Evolutionary conservation across 2,888 invertebrate genomes (phyloP).

Genomic region (Phengaris arion): DNA sequence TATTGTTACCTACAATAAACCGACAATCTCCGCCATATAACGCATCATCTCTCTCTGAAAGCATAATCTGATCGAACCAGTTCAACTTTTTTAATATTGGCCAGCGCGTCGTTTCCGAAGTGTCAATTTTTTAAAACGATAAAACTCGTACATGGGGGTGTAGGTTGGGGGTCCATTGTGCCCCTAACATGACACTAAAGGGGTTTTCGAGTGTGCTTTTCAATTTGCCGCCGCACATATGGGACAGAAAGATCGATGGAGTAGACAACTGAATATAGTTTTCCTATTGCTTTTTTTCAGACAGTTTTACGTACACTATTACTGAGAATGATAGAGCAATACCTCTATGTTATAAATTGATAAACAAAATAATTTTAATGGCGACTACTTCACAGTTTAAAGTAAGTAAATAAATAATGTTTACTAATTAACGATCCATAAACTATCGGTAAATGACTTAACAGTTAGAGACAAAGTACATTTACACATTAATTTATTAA

Average conservation of each 20-base stretch:
- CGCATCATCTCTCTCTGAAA: not conserved
- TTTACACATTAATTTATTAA: too few species aligned
- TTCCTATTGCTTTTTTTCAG: not conserved
- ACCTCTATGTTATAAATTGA: too few species aligned
- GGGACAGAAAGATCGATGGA: slow-evolving; percentile 45
- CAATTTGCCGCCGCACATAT: slow-evolving; percentile 64
- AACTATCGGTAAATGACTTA: too few species aligned
- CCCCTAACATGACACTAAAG: slow-evolving; percentile 70
- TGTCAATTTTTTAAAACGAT: slow-evolving; percentile 48
- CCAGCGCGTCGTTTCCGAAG: slow-evolving; percentile 46
- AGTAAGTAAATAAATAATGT: too few species aligned
- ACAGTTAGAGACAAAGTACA: too few species aligned
- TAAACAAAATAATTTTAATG: too few species aligned
- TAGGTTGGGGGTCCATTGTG: slow-evolving; percentile 55
- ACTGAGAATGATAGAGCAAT: too few species aligned
- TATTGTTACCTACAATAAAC: not conserved
- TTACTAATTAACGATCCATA: too few species aligned
- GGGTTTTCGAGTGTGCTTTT: slow-evolving; percentile 77
- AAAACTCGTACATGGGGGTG: slow-evolving; percentile 46
- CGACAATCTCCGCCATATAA: not conserved
- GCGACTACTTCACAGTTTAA: too few species aligned
- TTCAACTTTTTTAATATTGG: slow-evolving; percentile 40
- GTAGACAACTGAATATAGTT: slow-evolving; percentile 14
- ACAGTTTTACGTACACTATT: not conserved
- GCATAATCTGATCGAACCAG: slow-evolving; percentile 22